Base-by-base conservation (phyloP, 2,888 invertebrate species). In the Dryobotodes eremita region DNA sequence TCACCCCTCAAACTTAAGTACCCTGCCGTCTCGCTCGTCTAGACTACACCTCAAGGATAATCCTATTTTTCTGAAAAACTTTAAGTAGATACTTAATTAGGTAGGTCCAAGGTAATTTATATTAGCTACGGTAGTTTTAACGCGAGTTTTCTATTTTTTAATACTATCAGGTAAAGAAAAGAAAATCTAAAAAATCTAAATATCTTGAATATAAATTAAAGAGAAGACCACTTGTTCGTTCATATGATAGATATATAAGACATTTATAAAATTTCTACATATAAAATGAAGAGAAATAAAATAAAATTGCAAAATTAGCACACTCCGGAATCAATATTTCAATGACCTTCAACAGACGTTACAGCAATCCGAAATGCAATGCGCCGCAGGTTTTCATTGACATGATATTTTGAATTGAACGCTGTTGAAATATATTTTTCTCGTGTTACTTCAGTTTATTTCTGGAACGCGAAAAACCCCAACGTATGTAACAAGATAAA, bases 401-500 rank as follows among this genome's bases (percentile, higher is more conserved):
- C 55, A 57, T 50, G 48, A 31, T 55, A 62, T 62, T 68, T 15
- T 10, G 15, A 64, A 57, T 15, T 36, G 59, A n/a, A n/a, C 46
- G 59, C 17, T 42, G 48, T 81, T 72, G 20, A 46, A 61, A 73
- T 68, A 42, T 31, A 36, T 71, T 46, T 46, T 15, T 31, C 11
- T 55, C 42, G 31, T 62, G 46, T 57, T 73, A 74, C 13, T 79
- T 66, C 36, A 75, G 31, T 75, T 73, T 66, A 74, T 84, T 80
- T 74, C 55, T 55, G 46, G 62, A 71, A 69, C 42, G 42, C 36
- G 26, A 46, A 71, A 79, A 64, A 61, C 50, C 55, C 64, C 68
- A 76, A 50, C 62, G 46, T 68, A 86, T 86, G 86, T 86, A 89
- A 91, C 83, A 86, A 91, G 89, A 90, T 82, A 90, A 85, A 92